Base-by-base conservation (phyloP, 2,888 invertebrate genomes). In the Didymodactylos carnosus region DNA sequence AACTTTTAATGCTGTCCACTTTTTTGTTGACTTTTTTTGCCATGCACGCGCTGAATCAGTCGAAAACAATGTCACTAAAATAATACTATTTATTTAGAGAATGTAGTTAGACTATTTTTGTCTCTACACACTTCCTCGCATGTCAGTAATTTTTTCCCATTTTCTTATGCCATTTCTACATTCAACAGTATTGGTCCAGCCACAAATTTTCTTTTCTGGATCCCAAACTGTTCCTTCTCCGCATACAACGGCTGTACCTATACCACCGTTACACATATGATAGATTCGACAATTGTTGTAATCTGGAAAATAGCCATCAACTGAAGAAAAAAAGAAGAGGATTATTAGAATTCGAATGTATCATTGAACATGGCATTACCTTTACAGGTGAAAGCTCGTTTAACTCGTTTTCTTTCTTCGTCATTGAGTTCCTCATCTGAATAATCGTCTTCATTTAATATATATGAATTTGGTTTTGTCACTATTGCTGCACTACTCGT, bases 271-370 rank as follows among this genome's bases (percentile, higher is more conserved):
- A 69, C 75, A 75, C n/a, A 75, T 43, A 25, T 75, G 71, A 72
- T 75, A 75, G 25, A 71, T 69, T 25, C 71, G 53, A 41, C 75
- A 75, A 25, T 35, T 75, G n/a, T 71, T 27, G 11, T 62, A 72
- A 71, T 75, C 75, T 3, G 75, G 75, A 75, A 41, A 75, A 46
- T 75, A 75, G n/a, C 75, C 75, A 19, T 75, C 75, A 6, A n/a
- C 62, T 62, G 6, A 1, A 25, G 14, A 13, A 23, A 46, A 23
- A n/a, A n/a, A n/a, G n/a, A n/a, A n/a, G n/a, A n/a, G n/a, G n/a
- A n/a, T 3, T n/a, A n/a, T 11, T 16, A 16, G n/a, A 43, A 19
- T 16, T n/a, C 4, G 0, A 16, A 19, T 19, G 19, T 3, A 3
- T n/a, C 3, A 3, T n/a, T n/a, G 7, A 16, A 29, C 5, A 27